Percentiles rank a stretch among this genome's conserved stretches.
Evolutionary conservation across 2,113 vertebrate genomes (phyloP).

Genomic region (Cnemophilus loriae): DNA sequence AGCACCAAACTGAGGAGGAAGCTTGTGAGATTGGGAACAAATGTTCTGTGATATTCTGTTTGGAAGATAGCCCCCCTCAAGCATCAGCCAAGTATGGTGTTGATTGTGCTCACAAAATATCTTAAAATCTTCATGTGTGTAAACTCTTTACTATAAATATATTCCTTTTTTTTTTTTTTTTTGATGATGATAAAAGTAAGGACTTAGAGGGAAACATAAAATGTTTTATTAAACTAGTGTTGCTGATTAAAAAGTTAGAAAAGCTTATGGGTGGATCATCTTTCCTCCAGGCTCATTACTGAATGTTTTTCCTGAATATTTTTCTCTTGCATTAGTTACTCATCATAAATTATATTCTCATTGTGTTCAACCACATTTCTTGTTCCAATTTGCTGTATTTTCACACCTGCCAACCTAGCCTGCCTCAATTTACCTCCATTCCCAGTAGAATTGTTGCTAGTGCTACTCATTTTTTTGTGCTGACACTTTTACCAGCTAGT

Average conservation of each 20-base stretch:
- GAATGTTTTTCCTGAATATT: neutral
- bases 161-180: neutral
- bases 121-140: neutral
- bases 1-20: neutral
- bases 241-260: neutral
- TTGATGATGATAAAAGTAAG: neutral
- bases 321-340: neutral
- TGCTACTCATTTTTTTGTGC: neutral
- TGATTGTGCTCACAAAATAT: neutral
- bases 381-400: neutral
- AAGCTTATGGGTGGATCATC: neutral
- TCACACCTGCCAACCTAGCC: neutral
- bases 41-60: neutral
- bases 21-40: neutral
- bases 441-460: neutral
- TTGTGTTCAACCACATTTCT: neutral
- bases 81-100: neutral
- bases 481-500: neutral
- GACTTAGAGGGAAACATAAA: neutral
- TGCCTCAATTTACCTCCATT: neutral
- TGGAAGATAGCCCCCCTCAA: neutral
- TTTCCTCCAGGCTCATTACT: neutral
- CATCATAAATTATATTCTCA: neutral
- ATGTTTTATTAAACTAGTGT: neutral
- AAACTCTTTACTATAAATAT: neutral